Conservation (phyloP, 2,888 invertebrate genomes). For the Philereme transversata region DNA sequence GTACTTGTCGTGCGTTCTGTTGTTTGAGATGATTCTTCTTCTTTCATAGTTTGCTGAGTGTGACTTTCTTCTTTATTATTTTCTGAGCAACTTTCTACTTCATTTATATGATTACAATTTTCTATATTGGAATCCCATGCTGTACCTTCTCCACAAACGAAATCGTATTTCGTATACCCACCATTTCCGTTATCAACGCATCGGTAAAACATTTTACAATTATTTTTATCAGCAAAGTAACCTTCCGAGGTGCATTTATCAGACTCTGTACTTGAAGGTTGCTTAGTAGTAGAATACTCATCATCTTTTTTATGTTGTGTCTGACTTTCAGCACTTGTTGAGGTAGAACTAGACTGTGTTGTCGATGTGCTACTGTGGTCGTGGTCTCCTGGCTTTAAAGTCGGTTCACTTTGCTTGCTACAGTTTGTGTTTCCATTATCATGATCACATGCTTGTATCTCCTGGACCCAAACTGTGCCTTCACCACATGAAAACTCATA, state of each 20-base stretch:
- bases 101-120: conserved; percentile 81
- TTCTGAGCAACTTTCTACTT: conserved; percentile 62
- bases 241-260: conserved; percentile 71
- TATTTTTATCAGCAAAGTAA: conserved; percentile 70
- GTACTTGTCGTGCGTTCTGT: conserved; percentile 39
- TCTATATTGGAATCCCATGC: conserved; percentile 82
- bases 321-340: conserved; percentile 39
- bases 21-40: conserved; percentile 49
- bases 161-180: conserved; percentile 79
- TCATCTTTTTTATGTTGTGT: conserved; percentile 45
- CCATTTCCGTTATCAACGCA: conserved; percentile 75
- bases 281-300: conserved; percentile 41
- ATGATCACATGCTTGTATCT: conserved; percentile 81
- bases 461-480: conserved; percentile 88
- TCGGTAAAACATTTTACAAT: conserved; percentile 78
- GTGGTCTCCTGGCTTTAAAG: conserved; percentile 36
- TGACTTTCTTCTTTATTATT: conserved; percentile 39
- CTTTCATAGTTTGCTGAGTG: conserved; percentile 46
- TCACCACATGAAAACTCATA: conserved; percentile 86
- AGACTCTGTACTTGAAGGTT: conserved; percentile 38
- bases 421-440: conserved; percentile 53
- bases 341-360: conserved; percentile 19
- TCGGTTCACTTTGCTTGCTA: conserved; percentile 45
- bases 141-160: conserved; percentile 83
- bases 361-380: conserved; percentile 34